Evolutionary conservation across 2,888 invertebrate genomes (phyloP).

Genomic region (Temnothorax ravouxi): DNA sequence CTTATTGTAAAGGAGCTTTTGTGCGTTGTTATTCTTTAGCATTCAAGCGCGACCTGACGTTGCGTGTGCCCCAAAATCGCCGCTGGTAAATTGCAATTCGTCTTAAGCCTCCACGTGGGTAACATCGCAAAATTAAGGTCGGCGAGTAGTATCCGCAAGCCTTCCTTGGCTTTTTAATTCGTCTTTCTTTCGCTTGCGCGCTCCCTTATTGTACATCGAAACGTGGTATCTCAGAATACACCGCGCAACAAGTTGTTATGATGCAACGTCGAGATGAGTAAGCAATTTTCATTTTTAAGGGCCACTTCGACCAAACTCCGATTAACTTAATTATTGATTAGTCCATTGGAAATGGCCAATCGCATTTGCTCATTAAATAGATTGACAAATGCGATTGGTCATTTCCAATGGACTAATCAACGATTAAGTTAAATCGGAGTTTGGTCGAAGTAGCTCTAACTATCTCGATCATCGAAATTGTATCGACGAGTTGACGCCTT

Average conservation of each 20-base stretch:
- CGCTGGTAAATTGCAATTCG: slow-evolving; percentile 40
- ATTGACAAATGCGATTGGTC: no score
- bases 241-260: slow-evolving; percentile 48
- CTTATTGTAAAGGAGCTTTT: background rate
- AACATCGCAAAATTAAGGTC: slow-evolving; percentile 58
- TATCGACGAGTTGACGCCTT: no score
- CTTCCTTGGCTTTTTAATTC: slow-evolving; percentile 33
- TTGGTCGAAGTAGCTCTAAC: no score
- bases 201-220: slow-evolving; percentile 37
- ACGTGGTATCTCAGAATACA: slow-evolving; percentile 12
- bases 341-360: no score
- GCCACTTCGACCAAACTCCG: no score
- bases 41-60: slow-evolving; percentile 32
- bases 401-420: no score
- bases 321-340: no score
- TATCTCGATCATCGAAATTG: no score
- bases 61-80: slow-evolving; percentile 28
- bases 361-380: no score
- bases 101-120: slow-evolving; percentile 27
- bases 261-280: slow-evolving; percentile 47
- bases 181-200: slow-evolving; percentile 26
- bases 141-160: slow-evolving; percentile 32
- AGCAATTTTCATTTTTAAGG: slow-evolving; percentile 22
- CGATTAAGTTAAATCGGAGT: no score
- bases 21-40: slow-evolving; percentile 14